Percentiles rank a stretch among this genome's conserved stretches.
Evolutionary conservation across 1,140 invertebrate genomes (phyloP).

Genomic region (Mycetomoellerius zeteki): DNA sequence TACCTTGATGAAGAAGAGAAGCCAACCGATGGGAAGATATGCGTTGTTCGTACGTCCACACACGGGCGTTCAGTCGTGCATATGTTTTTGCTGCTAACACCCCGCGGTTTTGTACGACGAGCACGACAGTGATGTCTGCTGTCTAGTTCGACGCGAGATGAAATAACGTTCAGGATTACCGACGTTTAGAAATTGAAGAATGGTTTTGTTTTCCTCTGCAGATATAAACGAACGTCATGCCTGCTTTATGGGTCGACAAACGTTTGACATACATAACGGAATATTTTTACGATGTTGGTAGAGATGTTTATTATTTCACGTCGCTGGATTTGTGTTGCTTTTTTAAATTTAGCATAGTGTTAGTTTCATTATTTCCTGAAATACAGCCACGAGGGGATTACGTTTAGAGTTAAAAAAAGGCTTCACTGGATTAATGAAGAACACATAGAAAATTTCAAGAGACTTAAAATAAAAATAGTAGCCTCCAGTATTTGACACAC

Average conservation of each 20-base stretch:
- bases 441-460: background rate
- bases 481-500: background rate
- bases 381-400: background rate
- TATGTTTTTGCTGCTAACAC: conserved; percentile 45
- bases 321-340: background rate
- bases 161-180: conserved; percentile 50
- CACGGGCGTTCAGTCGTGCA: background rate
- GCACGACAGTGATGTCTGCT: conserved; percentile 50
- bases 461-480: background rate
- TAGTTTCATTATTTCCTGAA: background rate
- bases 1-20: no score
- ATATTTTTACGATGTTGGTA: conserved; percentile 32
- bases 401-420: background rate
- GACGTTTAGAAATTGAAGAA: conserved; percentile 57
- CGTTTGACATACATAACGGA: conserved; percentile 26
- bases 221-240: conserved; percentile 46
- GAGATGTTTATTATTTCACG: conserved; percentile 47
- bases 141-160: conserved; percentile 40
- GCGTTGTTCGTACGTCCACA: background rate
- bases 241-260: conserved; percentile 15
- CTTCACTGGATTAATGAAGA: background rate
- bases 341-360: background rate
- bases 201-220: conserved; percentile 23
- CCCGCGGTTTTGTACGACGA: background rate
- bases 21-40: background rate